phyloP scores from a whole-genome alignment of 2,888 invertebrate species.

The Trichopoda pennipes region DNA sequence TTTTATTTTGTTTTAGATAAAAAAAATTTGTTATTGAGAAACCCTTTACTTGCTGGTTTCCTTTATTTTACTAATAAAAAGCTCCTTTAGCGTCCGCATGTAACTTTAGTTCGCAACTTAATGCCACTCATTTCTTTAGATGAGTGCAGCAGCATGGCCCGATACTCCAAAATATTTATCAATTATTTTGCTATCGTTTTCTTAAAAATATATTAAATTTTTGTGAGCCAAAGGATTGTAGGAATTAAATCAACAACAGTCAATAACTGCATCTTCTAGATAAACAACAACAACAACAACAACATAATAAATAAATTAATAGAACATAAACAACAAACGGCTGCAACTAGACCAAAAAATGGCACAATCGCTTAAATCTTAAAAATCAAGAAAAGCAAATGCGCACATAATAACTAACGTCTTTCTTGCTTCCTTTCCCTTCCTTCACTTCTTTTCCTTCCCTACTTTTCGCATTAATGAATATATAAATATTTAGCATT shows the following conservation, averaged over 20 bases:
- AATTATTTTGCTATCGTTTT: no score
- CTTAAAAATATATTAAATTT: no score
- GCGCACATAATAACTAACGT: not conserved
- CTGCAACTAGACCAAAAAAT: not conserved
- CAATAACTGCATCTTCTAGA: slow-evolving; percentile 12
- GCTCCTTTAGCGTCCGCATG: no score
- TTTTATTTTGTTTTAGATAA: not conserved
- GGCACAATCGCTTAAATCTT: slow-evolving; percentile 33
- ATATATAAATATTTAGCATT: slow-evolving; percentile 15
- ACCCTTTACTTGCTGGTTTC: no score
- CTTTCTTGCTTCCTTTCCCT: not conserved
- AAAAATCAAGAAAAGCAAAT: not conserved
- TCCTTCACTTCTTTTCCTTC: no score
- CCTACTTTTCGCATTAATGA: not conserved
- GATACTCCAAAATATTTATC: no score
- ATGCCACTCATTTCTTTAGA: no score
- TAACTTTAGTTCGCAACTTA: no score
- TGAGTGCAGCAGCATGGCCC: no score
- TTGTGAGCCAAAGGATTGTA: no score
- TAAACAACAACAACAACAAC: not conserved
- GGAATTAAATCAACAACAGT: not conserved
- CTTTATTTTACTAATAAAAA: not conserved
- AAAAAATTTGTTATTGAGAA: no score
- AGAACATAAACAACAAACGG: not conserved
- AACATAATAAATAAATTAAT: slow-evolving; percentile 8